A percentile compares a stretch with the other conserved stretches of the same genome.
Conservation (phyloP, 2,113 vertebrate genomes). For the Antennarius striatus region DNA sequence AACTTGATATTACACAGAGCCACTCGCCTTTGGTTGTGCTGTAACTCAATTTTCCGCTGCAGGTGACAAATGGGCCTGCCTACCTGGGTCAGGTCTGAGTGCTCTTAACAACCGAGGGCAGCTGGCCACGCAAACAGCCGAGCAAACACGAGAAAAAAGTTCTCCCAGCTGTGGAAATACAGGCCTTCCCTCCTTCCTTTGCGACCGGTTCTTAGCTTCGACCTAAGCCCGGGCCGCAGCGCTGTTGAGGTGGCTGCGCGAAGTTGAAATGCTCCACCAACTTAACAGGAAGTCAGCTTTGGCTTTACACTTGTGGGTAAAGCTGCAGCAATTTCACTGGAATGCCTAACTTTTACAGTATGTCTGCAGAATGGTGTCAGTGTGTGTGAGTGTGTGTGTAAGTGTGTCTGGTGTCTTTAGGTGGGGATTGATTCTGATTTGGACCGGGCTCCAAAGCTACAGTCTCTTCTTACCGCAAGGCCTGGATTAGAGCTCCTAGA, state of each 20-base stretch:
- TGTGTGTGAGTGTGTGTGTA: slow-evolving; percentile 55
- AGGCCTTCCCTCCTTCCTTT: slow-evolving; percentile 13
- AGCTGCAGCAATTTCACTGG: slow-evolving; percentile 1
- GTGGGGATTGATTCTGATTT: slow-evolving; percentile 32
- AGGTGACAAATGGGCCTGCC: slow-evolving; percentile 98
- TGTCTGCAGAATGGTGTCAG: slow-evolving; percentile 18
- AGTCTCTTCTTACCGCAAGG: slow-evolving; percentile 70
- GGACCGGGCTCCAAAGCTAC: slow-evolving; percentile 48
- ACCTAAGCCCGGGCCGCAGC: slow-evolving; percentile 9
- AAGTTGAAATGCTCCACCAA: slow-evolving; percentile 28
- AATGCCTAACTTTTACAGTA: slow-evolving; percentile 25
- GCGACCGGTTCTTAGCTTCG: slow-evolving; percentile 23
- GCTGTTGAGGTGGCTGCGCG: slow-evolving; percentile 25
- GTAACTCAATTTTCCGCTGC: slow-evolving; percentile 99
- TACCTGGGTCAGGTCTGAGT: slow-evolving; percentile 95
- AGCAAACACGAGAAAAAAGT: slow-evolving; percentile 49
- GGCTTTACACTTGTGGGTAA: slow-evolving; percentile 16
- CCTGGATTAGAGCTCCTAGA: slow-evolving; percentile 72
- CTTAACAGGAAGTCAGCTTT: slow-evolving; percentile 40
- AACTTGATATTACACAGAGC: slow-evolving; percentile 99
- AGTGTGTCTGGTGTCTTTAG: slow-evolving; percentile 16
- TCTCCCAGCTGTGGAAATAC: slow-evolving; percentile 37
- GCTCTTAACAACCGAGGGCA: slow-evolving; percentile 90
- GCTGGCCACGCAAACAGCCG: slow-evolving; percentile 64
- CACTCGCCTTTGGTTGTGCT: slow-evolving; percentile 97